These are phyloP conservation scores for Falco peregrinus DNA, from an alignment of 2,797 vertebrate species.

Conservation along the genomic window DNA sequence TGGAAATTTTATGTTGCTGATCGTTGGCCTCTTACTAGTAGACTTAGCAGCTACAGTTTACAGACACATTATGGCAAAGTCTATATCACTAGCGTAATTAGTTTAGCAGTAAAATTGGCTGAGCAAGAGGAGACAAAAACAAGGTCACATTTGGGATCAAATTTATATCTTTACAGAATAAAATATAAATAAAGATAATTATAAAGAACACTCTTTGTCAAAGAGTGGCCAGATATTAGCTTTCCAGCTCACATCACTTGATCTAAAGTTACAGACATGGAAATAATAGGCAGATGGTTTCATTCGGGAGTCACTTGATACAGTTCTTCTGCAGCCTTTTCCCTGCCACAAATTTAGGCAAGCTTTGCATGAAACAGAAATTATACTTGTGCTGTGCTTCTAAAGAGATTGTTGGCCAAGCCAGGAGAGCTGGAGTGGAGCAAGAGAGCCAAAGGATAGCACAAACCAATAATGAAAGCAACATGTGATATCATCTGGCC, in stretches of 20 bases:
- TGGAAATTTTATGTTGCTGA: background rate
- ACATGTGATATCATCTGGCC: background rate
- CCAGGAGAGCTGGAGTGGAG: background rate
- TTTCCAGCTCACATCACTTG: background rate
- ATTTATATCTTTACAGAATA: background rate
- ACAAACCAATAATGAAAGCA: slow-evolving; percentile 25
- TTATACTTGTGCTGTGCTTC: background rate
- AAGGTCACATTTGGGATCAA: background rate
- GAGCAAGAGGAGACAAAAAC: fast-evolving
- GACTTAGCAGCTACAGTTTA: background rate
- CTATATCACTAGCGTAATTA: background rate
- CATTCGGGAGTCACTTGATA: background rate
- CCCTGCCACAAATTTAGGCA: background rate
- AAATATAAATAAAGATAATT: slow-evolving; percentile 13
- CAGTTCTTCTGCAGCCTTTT: background rate
- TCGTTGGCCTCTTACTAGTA: background rate
- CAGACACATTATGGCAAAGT: background rate
- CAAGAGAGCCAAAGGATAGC: slow-evolving; percentile 7
- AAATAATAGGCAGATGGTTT: slow-evolving; percentile 44
- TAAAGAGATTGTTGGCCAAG: background rate
- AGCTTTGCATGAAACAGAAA: background rate
- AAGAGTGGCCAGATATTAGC: background rate
- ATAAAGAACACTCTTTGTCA: background rate
- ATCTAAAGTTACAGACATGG: background rate
- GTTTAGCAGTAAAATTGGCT: background rate